Evolutionary conservation across 2,888 invertebrate genomes (phyloP).

Genomic region (Mycalesis mineus): DNA sequence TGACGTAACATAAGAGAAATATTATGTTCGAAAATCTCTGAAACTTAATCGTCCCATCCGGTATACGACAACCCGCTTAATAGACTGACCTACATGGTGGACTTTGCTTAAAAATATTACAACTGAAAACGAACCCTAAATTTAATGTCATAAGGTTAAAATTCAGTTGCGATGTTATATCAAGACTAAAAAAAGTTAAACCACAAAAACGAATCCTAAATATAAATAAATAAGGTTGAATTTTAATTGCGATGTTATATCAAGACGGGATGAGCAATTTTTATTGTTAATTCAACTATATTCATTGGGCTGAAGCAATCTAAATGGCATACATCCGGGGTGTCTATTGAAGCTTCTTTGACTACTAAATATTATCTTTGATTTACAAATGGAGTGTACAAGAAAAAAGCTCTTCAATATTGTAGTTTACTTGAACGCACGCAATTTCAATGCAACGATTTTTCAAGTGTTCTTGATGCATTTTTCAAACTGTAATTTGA

Average conservation of each 20-base stretch:
- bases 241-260: constrained; percentile 3
- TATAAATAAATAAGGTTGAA: constrained; percentile 30
- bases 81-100: constrained; percentile 71
- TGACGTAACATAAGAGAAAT: constrained; percentile 62
- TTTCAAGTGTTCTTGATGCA: not conserved
- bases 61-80: constrained; percentile 62
- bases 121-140: constrained; percentile 22
- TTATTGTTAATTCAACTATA: constrained; percentile 72
- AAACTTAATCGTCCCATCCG: constrained; percentile 68
- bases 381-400: constrained; percentile 49
- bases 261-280: constrained; percentile 70
- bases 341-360: constrained; percentile 55
- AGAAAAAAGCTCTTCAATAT: constrained; percentile 43
- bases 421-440: constrained; percentile 45
- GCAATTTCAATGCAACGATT: constrained; percentile 24
- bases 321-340: constrained; percentile 76
- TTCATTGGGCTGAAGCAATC: constrained; percentile 71
- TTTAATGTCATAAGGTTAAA: constrained; percentile 30
- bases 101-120: constrained; percentile 42
- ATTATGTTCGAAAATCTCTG: constrained; percentile 63
- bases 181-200: too few relatives aligned
- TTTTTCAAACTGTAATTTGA: too few relatives aligned
- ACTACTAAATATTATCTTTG: constrained; percentile 47
- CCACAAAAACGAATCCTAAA: constrained; percentile 44
- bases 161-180: constrained; percentile 2